Evolutionary conservation across 2,888 invertebrate genomes (phyloP).

Genomic region (Drosophila longiperda): DNA sequence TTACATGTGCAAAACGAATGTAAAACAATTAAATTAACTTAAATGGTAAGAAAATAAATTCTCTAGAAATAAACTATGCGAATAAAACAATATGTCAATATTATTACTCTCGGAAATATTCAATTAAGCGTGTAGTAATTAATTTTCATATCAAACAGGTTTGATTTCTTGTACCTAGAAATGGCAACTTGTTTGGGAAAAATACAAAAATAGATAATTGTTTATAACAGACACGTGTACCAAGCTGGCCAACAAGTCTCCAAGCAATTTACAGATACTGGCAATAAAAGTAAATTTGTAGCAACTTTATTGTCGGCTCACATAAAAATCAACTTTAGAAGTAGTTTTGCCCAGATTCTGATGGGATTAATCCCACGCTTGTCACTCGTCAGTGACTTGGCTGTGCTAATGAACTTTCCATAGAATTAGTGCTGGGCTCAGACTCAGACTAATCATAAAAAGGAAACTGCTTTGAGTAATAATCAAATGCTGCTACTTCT

Average conservation of each 20-base stretch:
- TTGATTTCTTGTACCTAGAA: neutral
- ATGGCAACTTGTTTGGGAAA: neutral
- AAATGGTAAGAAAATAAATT: neutral
- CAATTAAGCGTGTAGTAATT: neutral
- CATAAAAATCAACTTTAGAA: slow-evolving; percentile 32
- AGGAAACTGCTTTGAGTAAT: neutral
- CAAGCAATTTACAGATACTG: slow-evolving; percentile 6
- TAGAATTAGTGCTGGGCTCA: slow-evolving; percentile 2
- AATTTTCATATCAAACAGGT: neutral
- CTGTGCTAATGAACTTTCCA: slow-evolving; percentile 51
- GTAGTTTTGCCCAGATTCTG: slow-evolving; percentile 26
- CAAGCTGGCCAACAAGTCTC: slow-evolving; percentile 28
- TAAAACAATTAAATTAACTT: neutral
- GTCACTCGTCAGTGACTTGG: slow-evolving; percentile 21
- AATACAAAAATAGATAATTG: neutral
- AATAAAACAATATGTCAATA: neutral
- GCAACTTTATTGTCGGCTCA: slow-evolving; percentile 29
- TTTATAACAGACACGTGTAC: neutral
- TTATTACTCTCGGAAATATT: neutral
- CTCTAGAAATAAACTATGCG: neutral
- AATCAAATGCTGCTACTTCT: neutral
- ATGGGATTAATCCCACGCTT: slow-evolving; percentile 27
- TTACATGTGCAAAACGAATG: neutral
- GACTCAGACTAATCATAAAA: slow-evolving; percentile 6
- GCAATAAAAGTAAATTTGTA: slow-evolving; percentile 27